Percentiles rank a stretch among this genome's conserved stretches.
Evolutionary conservation across 53 echinoderm and acorn worm genomes (phyloP).

Genomic region (Stichopus horrens): DNA sequence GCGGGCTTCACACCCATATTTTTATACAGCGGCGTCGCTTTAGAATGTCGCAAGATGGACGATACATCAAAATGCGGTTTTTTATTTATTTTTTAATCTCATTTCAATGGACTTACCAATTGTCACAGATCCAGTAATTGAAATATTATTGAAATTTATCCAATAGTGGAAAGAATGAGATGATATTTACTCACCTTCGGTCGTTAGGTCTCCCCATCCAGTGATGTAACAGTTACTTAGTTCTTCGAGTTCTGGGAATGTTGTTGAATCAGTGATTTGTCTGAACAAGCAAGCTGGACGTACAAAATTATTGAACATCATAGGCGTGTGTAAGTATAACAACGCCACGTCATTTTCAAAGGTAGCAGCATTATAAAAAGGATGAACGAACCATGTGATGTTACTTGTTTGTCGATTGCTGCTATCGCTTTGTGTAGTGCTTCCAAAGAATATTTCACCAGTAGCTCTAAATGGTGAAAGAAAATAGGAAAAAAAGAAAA

Average conservation of each 20-base stretch:
- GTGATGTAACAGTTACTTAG: constrained; percentile 50
- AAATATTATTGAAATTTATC: too few species aligned
- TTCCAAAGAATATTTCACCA: constrained; percentile 1
- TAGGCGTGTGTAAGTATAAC: constrained; percentile 57
- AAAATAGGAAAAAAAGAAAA: neutral
- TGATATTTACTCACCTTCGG: constrained; percentile 44
- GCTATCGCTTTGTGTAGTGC: neutral
- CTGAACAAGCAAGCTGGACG: constrained; percentile 72
- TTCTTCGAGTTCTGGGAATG: constrained; percentile 5
- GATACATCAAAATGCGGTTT: too few species aligned
- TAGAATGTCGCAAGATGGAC: too few species aligned
- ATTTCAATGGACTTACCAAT: too few species aligned
- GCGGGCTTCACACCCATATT: too few species aligned
- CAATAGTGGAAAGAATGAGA: too few species aligned
- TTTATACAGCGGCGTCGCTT: too few species aligned
- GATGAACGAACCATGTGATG: constrained; percentile 20
- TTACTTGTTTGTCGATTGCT: neutral
- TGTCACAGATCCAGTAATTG: too few species aligned
- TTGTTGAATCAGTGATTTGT: constrained; percentile 44
- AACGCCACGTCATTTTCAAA: constrained; percentile 67
- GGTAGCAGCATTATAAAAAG: constrained; percentile 3
- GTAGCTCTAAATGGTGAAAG: neutral
- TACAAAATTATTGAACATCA: constrained; percentile 60
- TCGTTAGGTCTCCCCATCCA: constrained; percentile 59
- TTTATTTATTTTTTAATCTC: too few species aligned